A percentile compares a stretch with the other conserved stretches of the same genome.
Evolutionary conservation across 1,140 invertebrate genomes (phyloP).

Genomic region (Formica selysi): DNA sequence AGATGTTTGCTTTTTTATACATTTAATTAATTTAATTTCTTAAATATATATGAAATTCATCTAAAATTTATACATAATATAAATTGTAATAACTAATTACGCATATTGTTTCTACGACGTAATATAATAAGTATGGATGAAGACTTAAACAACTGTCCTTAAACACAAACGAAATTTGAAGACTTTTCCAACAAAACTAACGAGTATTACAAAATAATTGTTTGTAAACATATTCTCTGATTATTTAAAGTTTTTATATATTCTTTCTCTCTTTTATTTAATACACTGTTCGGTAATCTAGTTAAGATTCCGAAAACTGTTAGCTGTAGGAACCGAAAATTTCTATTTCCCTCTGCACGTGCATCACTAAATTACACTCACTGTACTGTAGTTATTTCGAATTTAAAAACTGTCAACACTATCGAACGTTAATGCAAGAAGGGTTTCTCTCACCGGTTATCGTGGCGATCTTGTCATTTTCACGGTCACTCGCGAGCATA

Average conservation of each 20-base stretch:
- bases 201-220: neutral
- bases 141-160: neutral
- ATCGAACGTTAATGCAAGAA: constrained; percentile 21
- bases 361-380: constrained; percentile 18
- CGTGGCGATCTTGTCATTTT: constrained; percentile 66
- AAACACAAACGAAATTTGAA: neutral
- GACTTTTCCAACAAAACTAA: neutral
- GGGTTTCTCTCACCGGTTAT: constrained; percentile 74
- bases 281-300: constrained; percentile 17
- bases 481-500: constrained; percentile 71
- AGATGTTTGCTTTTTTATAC: neutral
- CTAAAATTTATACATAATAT: constrained; percentile 23
- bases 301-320: neutral
- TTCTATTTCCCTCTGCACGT: neutral
- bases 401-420: neutral
- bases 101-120: neutral
- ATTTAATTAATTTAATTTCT: neutral
- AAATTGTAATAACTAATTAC: constrained; percentile 14
- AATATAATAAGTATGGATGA: neutral
- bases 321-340: neutral
- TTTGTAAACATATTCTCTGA: neutral
- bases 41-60: neutral
- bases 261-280: neutral
- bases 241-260: neutral
- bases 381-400: neutral